These are phyloP conservation scores for Acronicta leporina DNA, from an alignment of 2,888 invertebrate genomes.

Conservation along the genomic window DNA sequence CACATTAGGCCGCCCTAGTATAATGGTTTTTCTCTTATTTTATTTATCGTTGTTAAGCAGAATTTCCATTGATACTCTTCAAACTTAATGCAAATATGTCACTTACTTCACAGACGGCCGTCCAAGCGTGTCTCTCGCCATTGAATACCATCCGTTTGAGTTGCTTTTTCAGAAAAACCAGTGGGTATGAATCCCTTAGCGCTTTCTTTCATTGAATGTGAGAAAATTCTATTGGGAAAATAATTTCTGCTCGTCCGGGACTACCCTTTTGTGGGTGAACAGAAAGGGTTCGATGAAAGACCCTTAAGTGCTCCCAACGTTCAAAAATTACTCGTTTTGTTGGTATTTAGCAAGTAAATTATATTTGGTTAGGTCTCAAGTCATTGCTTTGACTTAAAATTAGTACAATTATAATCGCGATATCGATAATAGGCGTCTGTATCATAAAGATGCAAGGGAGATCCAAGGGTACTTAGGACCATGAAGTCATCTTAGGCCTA, in stretches of 20 bases:
- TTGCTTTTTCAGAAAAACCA: slow-evolving; percentile 79
- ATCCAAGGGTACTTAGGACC: too few relatives aligned
- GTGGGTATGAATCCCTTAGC: slow-evolving; percentile 73
- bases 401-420: too few relatives aligned
- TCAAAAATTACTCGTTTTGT: slow-evolving; percentile 54
- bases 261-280: slow-evolving; percentile 64
- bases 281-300: slow-evolving; percentile 55
- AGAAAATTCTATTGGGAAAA: slow-evolving; percentile 80
- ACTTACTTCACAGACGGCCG: slow-evolving; percentile 62
- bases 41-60: background rate
- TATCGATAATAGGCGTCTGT: too few relatives aligned
- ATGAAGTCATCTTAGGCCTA: too few relatives aligned
- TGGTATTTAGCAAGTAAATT: slow-evolving; percentile 27
- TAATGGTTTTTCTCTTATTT: background rate
- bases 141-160: slow-evolving; percentile 72
- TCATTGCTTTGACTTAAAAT: too few relatives aligned
- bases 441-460: too few relatives aligned
- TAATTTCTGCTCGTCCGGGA: slow-evolving; percentile 71
- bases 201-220: slow-evolving; percentile 73
- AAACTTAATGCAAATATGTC: slow-evolving; percentile 59
- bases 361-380: slow-evolving; percentile 7
- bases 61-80: slow-evolving; percentile 2
- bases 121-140: slow-evolving; percentile 64
- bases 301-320: slow-evolving; percentile 56
- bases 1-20: too few relatives aligned